These are phyloP conservation scores for Spongia lamella DNA, from an alignment of 37 sponge, comb jelly and placozoan species.

Conservation along the genomic window DNA sequence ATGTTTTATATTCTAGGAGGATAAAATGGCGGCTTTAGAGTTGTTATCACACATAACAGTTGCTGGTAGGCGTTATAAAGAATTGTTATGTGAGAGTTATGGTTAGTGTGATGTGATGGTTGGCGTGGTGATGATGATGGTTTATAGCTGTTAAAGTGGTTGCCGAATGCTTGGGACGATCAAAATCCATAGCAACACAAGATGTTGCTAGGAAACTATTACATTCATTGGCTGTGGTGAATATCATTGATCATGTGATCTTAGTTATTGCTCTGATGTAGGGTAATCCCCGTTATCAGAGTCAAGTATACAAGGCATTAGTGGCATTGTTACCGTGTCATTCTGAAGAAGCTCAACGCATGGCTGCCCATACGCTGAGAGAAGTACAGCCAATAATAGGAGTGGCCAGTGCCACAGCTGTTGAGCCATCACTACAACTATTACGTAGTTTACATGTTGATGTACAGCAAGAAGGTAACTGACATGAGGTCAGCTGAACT, in stretches of 20 bases:
- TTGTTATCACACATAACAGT: slow-evolving; percentile 72
- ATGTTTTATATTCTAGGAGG: slow-evolving; percentile 11
- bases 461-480: slow-evolving; percentile 89
- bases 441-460: slow-evolving; percentile 80
- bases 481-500: not conserved
- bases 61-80: slow-evolving; percentile 94
- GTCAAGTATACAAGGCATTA: slow-evolving; percentile 87
- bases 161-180: slow-evolving; percentile 86
- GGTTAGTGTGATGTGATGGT: no score
- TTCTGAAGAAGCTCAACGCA: slow-evolving; percentile 73
- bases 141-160: slow-evolving; percentile 81
- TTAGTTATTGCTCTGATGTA: no score
- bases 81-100: slow-evolving; percentile 93
- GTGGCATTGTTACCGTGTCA: slow-evolving; percentile 77
- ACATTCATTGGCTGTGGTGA: slow-evolving; percentile 53
- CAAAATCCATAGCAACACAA: slow-evolving; percentile 56
- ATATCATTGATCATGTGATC: not conserved
- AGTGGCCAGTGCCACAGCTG: slow-evolving; percentile 73
- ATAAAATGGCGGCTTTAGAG: slow-evolving; percentile 64
- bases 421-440: slow-evolving; percentile 84
- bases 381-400: slow-evolving; percentile 81
- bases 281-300: slow-evolving; percentile 93
- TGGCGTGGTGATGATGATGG: no score
- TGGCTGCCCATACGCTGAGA: slow-evolving; percentile 80
- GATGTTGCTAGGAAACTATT: slow-evolving; percentile 62